Evolutionary conservation across 2,113 vertebrate species (phyloP), one percentile per base, ranked within the genome.

Genomic region (Chauna torquata): DNA sequence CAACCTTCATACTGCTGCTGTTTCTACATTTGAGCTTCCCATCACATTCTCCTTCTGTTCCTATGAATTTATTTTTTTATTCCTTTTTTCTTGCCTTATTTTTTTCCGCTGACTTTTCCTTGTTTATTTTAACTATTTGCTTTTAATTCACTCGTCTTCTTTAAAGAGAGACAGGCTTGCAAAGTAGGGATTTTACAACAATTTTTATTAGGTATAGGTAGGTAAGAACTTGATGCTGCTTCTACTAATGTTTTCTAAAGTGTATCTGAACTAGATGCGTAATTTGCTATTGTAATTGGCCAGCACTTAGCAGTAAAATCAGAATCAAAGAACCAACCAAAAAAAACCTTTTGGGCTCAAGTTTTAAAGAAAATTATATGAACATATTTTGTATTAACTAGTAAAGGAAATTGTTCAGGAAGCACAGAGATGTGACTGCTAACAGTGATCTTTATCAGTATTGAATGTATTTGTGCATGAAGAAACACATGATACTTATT

Each of bases 91-190:
- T 71, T 92, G 17, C 23, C 11, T 55, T 42, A 27, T 65, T 87
- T 11, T 11, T 0, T 1, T 3, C 6, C 27, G 8, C 14, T 5
- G 4, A 34, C 7, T 30, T 64, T 84, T 88, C 17, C 32, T 75
- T 77, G 27, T 55, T 71, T 1, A 0, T 70, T 70, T 12, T 15
- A 84, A 49, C 3, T 44, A 25, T 38, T 72, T 84, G 32, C 12
- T 91, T 89, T 76, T 74, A 65, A 69, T 71, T 88, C 4, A 8
- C 1, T 80, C 22, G n/a, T 71, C 9, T 12, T 61, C 6, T 71
- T 84, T 12, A 59, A 24, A 80, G 34, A 94, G 86, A 52, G 12
- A 57, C 8, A n/a, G 3, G 7, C 13, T 75, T 49, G 3, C 18
- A 82, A 42, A 70, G 18, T 61, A 61, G 20, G 23, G 59, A 61